Conservation (phyloP, 2,888 invertebrate species). For the Yponomeuta sedellus region DNA sequence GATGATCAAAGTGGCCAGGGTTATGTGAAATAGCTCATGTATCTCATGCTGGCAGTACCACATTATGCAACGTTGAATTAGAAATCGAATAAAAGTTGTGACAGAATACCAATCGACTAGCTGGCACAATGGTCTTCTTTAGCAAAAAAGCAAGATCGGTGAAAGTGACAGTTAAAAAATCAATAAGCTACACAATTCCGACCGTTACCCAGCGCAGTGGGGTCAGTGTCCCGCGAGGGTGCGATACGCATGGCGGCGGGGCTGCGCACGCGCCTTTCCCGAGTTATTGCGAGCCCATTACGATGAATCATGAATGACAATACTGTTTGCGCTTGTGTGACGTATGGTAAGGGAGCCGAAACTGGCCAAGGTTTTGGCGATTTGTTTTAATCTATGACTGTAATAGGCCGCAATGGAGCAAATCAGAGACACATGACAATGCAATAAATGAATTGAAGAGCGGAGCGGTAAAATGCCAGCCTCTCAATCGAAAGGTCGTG, state of each 20-base stretch:
- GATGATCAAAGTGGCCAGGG: not conserved
- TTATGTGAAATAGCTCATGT: too few relatives aligned
- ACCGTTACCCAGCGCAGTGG: conserved; percentile 42
- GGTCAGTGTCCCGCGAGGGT: conserved; percentile 65
- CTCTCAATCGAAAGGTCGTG: too few relatives aligned
- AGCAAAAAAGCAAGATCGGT: conserved; percentile 21
- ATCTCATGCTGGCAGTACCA: too few relatives aligned
- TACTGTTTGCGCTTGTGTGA: conserved; percentile 18
- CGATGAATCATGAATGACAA: conserved; percentile 18
- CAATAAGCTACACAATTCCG: conserved; percentile 45
- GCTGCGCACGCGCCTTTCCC: conserved; percentile 54
- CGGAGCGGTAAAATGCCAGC: too few relatives aligned
- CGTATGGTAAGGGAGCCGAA: conserved; percentile 11
- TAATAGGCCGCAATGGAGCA: not conserved
- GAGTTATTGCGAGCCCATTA: conserved; percentile 15
- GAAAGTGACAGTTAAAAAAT: conserved; percentile 71
- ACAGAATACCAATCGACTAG: too few relatives aligned
- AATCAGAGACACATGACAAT: too few relatives aligned
- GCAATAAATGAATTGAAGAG: too few relatives aligned
- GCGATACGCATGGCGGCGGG: conserved; percentile 32
- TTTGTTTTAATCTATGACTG: not conserved
- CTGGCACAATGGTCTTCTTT: not conserved
- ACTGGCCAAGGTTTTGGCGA: not conserved
- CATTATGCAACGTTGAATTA: too few relatives aligned
- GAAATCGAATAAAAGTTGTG: too few relatives aligned